These are phyloP conservation scores for Amblyraja radiata DNA, from an alignment of 2,797 vertebrate genomes.

Conservation along the genomic window DNA sequence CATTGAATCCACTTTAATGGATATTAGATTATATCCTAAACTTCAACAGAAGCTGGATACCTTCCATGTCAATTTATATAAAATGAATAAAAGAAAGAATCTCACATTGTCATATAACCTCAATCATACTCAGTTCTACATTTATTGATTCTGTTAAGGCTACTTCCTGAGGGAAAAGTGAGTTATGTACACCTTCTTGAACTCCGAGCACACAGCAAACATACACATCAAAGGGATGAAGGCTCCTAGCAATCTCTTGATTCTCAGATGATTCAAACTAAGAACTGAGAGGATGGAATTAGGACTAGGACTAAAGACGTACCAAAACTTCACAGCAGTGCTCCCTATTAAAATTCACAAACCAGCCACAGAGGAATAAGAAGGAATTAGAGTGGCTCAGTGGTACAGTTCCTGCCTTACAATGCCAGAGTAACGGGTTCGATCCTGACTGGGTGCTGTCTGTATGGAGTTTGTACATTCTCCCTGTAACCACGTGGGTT, in stretches of 20 bases:
- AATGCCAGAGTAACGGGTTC: too few species aligned
- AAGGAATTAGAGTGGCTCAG: too few species aligned
- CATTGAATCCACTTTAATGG: background rate
- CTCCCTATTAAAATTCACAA: background rate
- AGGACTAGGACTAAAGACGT: background rate
- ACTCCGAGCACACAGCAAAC: background rate
- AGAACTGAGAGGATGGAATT: background rate
- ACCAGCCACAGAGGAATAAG: background rate
- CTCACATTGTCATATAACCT: background rate
- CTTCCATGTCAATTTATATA: background rate
- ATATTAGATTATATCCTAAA: background rate
- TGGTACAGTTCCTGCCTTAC: too few species aligned
- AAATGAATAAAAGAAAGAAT: background rate
- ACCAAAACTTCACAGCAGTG: background rate
- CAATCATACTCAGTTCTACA: background rate
- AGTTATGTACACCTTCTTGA: background rate
- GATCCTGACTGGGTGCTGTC: too few species aligned
- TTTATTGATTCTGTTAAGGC: conserved; percentile 12
- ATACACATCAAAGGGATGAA: background rate
- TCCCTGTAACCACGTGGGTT: too few species aligned
- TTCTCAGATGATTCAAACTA: background rate
- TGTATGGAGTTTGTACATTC: too few species aligned
- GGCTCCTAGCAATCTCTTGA: background rate
- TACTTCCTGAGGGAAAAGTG: background rate
- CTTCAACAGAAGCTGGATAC: background rate